phyloP scores from a whole-genome alignment of 1,140 invertebrate genomes.

The Oscheius sp. region DNA sequence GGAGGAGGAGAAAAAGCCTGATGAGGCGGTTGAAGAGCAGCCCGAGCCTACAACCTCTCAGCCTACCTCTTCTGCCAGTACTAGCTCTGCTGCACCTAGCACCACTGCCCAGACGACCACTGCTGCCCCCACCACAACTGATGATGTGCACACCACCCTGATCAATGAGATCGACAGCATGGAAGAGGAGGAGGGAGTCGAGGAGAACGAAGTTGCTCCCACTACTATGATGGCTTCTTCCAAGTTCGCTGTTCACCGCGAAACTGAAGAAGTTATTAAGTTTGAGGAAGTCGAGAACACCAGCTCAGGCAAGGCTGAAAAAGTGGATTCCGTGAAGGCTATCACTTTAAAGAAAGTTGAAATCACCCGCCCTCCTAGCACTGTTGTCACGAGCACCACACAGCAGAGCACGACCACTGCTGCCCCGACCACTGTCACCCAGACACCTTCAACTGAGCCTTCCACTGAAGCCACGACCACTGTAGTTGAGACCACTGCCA shows the following conservation, averaged over 20 bases:
- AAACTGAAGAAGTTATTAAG: background rate
- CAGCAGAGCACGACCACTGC: no score
- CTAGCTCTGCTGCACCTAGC: background rate
- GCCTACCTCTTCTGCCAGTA: no score
- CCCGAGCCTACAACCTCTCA: no score
- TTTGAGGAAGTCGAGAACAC: background rate
- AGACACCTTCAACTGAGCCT: background rate
- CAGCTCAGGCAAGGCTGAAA: background rate
- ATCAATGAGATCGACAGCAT: background rate
- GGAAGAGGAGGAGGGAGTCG: background rate
- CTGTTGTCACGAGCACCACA: conserved; percentile 8
- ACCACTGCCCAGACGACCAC: background rate
- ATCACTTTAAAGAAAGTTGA: background rate
- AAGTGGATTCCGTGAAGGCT: no score
- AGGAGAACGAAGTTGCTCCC: background rate
- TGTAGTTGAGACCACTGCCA: conserved; percentile 7
- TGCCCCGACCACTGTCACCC: no score
- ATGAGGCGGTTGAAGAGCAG: no score
- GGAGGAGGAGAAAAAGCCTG: background rate
- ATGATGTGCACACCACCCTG: background rate
- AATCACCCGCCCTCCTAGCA: background rate
- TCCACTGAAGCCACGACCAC: conserved; percentile 4
- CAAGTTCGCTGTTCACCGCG: background rate
- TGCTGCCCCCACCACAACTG: background rate
- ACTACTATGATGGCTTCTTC: background rate